Evolutionary conservation across 2,888 invertebrate genomes (phyloP).

Genomic region (Allygus modestus): DNA sequence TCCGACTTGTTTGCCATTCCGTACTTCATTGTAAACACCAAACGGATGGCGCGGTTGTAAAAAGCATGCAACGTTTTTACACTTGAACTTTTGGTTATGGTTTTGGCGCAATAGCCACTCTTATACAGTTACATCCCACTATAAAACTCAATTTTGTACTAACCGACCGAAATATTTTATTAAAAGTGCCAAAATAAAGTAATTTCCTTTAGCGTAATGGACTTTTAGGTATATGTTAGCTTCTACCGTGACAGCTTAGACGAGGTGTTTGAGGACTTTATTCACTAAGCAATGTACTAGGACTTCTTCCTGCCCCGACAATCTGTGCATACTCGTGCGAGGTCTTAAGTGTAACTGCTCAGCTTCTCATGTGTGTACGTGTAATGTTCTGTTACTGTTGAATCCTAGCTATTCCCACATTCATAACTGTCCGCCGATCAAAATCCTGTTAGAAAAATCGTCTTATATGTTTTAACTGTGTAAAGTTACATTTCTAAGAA

Average conservation of each 20-base stretch:
- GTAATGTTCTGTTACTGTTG: background rate
- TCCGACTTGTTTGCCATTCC: background rate
- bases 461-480: too few species aligned
- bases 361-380: background rate
- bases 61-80: slow-evolving; percentile 16
- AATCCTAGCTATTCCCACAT: too few species aligned
- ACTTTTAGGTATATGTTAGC: slow-evolving; percentile 25
- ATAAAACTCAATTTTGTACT: background rate
- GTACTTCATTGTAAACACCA: background rate
- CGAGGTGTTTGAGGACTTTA: background rate
- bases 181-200: slow-evolving; percentile 24
- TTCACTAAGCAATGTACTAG: slow-evolving; percentile 14
- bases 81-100: background rate
- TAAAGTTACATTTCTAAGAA: too few species aligned
- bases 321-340: slow-evolving; percentile 5
- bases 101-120: background rate
- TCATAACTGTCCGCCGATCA: background rate
- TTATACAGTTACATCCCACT: background rate
- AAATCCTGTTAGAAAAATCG: background rate
- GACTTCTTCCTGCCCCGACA: slow-evolving; percentile 25
- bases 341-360: background rate
- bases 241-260: background rate
- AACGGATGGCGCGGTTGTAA: background rate
- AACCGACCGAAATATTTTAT: background rate
- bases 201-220: background rate